Base-by-base conservation (phyloP, 2,888 invertebrate species). In the Stenodera caucasica region DNA sequence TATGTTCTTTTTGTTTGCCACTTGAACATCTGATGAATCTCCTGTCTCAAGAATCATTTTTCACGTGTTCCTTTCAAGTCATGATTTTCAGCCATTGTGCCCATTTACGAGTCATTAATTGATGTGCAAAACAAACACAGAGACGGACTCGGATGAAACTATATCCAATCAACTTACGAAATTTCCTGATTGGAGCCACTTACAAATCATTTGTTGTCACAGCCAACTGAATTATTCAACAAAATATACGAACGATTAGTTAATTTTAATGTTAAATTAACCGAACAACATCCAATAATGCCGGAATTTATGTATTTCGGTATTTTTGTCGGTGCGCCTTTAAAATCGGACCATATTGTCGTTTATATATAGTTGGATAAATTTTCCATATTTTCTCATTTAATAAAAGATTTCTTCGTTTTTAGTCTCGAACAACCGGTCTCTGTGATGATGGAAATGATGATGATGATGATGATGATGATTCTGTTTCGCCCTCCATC, bases 231-330 rank as follows among this genome's bases (percentile, higher is more conserved):
- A 7, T 5, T 26, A 26, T 7, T 26, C 26, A 26, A 26, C 7
- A 26, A 26, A 26, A 26, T 26, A 7, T 5, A 5, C 26, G 3
- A 37, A 37, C 18, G 11, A 45, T 7, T 26, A 21, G 18, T 21
- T 45, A 45, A 45, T 21, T 37, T 37, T 12, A 33, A 37, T n/a
- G 8, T 37, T 37, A 37, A 37, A 8, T 33, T 14, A 35, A 35
- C 37, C 9, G 0, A 40, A 40, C 21, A 37, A 15, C 32, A 37
- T 55, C 23, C 35, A 35, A 45, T 51, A 59, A 63, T 59, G 49
- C 63, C 57, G 51, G 53, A 71, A 72, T 74, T 74, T 74, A 74
- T 74, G 74, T 70, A 45, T 71, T 73, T 72, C 74, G 74, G 72
- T 69, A 64, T 72, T 70, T 74, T 72, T 74, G 72, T 74, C 72